Evolutionary conservation across 2,888 invertebrate species (phyloP), one percentile per base, ranked within the genome.

Genomic region (Diarsia rubi): DNA sequence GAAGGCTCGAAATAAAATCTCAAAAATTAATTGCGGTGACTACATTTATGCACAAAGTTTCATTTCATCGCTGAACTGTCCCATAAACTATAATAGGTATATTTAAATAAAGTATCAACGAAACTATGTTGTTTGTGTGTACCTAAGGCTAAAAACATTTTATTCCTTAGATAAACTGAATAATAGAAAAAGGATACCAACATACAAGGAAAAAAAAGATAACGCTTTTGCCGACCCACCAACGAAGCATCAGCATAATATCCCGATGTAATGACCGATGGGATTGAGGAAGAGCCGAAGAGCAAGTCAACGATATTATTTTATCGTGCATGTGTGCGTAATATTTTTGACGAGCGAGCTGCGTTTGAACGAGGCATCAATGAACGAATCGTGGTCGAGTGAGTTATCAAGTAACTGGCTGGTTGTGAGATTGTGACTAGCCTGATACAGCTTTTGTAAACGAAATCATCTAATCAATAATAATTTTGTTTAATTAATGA

Each of bases 351-450:
- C 76, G 81, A 85, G 81, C 74, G 70, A 85, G 85, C 76, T 77
- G 81, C 85, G 87, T 87, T 78, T 87, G 86, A 86, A 86, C 86
- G 87, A 81, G 68, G 86, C 86, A 76, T 85, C 75, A 82, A 77
- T 84, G 78, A 73, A 85, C 75, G 70, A 78, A 75, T 67, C 70
- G 85, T 77, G 63, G 82, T 60, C 81, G 75, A 83, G 82, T 83
- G 88, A 86, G 75, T 83, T 86, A 78, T 85, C 86, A 83, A 86
- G 88, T 87, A 78, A 83, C 86, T 86, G 86, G 86, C 86, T 86
- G 88, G 79, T 81, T 81, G 75, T 78, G 73, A 67, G 62, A 73
- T 77, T 73, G 73, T 66, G 74, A 79, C 86, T 83, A 72, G 87
- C 86, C 72, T 68, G 69, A 76, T 82, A 78, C 69, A 54, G 73